Conservation (phyloP, 2,797 vertebrate genomes). For the Pseudochromis fuscus region DNA sequence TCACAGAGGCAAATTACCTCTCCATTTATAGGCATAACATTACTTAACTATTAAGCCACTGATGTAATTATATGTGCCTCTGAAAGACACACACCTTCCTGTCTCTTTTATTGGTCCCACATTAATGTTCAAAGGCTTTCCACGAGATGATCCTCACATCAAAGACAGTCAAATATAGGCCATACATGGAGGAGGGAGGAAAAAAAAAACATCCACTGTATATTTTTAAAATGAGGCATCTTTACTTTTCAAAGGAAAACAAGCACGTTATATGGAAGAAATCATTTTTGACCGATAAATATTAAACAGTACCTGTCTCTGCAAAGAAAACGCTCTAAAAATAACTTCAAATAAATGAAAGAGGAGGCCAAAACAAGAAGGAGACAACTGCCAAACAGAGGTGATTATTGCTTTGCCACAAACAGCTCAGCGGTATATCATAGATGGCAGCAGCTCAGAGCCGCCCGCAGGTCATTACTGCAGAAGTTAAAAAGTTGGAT, state of each 20-base stretch:
- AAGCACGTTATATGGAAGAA: not conserved
- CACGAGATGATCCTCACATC: constrained; percentile 30
- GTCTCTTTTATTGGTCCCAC: constrained; percentile 16
- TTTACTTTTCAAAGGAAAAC: constrained; percentile 1
- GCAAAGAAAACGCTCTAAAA: constrained; percentile 56
- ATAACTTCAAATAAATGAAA: constrained; percentile 71
- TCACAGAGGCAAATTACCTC: constrained; percentile 35
- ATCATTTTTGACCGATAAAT: constrained; percentile 16
- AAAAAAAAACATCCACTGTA: not conserved
- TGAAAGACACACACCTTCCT: constrained; percentile 20
- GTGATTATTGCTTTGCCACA: constrained; percentile 54
- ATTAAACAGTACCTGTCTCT: constrained; percentile 24
- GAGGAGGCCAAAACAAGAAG: constrained; percentile 40
- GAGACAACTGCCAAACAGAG: constrained; percentile 55
- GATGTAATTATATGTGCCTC: constrained; percentile 32
- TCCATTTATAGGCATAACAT: constrained; percentile 53
- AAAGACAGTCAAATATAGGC: constrained; percentile 28
- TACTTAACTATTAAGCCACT: constrained; percentile 24
- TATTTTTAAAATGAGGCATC: not conserved
- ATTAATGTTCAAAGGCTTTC: constrained; percentile 37
- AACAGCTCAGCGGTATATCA: constrained; percentile 25
- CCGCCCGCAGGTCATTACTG: constrained; percentile 44
- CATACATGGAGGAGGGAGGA: not conserved
- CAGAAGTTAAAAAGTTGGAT: constrained; percentile 12
- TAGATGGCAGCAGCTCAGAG: constrained; percentile 48